A percentile compares a stretch with the other conserved stretches of the same genome.
Evolutionary conservation across 2,888 invertebrate species (phyloP).

Genomic region (Phengaris alcon): DNA sequence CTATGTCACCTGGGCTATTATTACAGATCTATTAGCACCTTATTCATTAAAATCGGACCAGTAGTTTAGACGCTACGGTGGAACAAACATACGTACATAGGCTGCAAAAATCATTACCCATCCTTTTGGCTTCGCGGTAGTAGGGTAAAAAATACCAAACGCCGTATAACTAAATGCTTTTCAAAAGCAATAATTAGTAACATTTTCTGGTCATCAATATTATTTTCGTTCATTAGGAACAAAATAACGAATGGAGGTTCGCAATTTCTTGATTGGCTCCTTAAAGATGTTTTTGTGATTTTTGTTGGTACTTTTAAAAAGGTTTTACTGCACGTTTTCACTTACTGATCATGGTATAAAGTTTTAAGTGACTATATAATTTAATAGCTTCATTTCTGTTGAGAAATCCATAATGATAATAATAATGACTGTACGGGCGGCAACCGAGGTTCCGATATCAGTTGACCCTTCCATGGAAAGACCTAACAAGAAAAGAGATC

Average conservation of each 20-base stretch:
- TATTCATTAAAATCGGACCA: too few species aligned
- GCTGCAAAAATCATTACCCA: too few species aligned
- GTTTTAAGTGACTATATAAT: slow-evolving; percentile 28
- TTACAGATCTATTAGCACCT: too few species aligned
- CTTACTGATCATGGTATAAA: slow-evolving; percentile 21
- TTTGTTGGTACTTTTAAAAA: slow-evolving; percentile 9
- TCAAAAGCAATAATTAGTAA: neutral
- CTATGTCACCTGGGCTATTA: too few species aligned
- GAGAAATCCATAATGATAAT: slow-evolving; percentile 29
- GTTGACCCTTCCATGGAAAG: neutral
- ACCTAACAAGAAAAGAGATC: neutral
- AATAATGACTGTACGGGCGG: neutral
- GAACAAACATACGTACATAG: too few species aligned
- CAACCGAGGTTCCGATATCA: neutral
- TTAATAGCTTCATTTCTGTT: slow-evolving; percentile 30
- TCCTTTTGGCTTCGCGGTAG: too few species aligned
- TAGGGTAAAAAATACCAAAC: too few species aligned
- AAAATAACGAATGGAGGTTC: neutral
- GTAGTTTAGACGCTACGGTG: too few species aligned
- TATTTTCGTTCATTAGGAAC: neutral
- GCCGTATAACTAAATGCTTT: neutral
- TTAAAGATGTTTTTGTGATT: neutral
- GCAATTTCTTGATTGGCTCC: slow-evolving; percentile 9
- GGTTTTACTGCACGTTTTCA: slow-evolving; percentile 20
- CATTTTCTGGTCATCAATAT: neutral